These are phyloP conservation scores for Drosophila nr. perissopoda DNA, from an alignment of 2,888 invertebrate genomes.

Conservation along the genomic window DNA sequence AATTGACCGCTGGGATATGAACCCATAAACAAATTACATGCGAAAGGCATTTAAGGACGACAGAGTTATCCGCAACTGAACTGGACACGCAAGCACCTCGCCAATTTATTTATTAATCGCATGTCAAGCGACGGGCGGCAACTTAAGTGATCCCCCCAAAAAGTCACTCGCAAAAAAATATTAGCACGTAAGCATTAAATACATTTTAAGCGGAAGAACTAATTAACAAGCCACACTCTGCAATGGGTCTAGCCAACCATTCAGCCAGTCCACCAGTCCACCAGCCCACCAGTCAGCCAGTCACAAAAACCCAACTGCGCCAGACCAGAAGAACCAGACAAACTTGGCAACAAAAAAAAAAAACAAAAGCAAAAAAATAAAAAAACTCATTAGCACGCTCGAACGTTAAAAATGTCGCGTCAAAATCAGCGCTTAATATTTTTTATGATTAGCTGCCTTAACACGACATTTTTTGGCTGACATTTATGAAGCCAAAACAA, in stretches of 20 bases:
- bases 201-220: conserved; percentile 76
- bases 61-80: conserved; percentile 20
- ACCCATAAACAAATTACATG: conserved; percentile 81
- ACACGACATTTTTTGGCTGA: conserved; percentile 52
- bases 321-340: conserved; percentile 30
- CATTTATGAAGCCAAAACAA: conserved; percentile 65
- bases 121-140: conserved; percentile 63
- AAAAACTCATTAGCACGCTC: conserved; percentile 77
- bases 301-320: conserved; percentile 10
- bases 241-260: conserved; percentile 12
- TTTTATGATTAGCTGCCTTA: conserved; percentile 69
- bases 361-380: background rate
- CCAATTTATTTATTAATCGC: conserved; percentile 80
- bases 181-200: conserved; percentile 75
- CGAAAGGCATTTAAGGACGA: conserved; percentile 65
- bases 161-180: conserved; percentile 51
- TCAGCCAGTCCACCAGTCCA: background rate
- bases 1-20: conserved; percentile 84
- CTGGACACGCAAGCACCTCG: conserved; percentile 63
- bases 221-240: conserved; percentile 61
- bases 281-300: conserved; percentile 15
- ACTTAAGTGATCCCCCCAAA: conserved; percentile 11
- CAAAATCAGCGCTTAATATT: conserved; percentile 78
- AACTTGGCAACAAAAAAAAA: conserved; percentile 41
- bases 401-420: conserved; percentile 80